These are phyloP conservation scores for Lutraria rhynchaena DNA, from an alignment of 1,140 invertebrate genomes.

Conservation along the genomic window DNA sequence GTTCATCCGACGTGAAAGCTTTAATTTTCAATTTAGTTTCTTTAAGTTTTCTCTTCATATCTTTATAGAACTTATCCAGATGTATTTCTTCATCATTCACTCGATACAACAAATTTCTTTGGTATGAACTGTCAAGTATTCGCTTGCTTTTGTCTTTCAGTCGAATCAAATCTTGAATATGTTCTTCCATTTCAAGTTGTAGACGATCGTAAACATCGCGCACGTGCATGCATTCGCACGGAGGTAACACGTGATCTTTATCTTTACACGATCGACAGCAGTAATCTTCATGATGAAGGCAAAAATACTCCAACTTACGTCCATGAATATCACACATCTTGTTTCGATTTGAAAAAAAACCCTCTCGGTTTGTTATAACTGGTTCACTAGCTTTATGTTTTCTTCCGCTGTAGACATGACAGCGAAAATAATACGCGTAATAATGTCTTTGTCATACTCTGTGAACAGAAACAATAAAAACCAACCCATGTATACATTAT, in stretches of 20 bases:
- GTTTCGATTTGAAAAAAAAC: neutral
- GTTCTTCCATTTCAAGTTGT: conserved; percentile 40
- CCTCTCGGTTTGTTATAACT: no score
- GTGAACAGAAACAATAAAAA: no score
- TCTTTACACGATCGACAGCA: conserved; percentile 29
- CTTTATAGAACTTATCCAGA: conserved; percentile 39
- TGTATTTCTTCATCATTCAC: conserved; percentile 47
- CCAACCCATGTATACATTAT: no score
- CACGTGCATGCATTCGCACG: conserved; percentile 48
- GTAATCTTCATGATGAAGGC: conserved; percentile 40
- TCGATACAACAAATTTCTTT: conserved; percentile 28
- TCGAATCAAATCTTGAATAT: conserved; percentile 26
- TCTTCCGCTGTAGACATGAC: no score
- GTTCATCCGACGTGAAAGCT: conserved; percentile 52
- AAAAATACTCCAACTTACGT: conserved; percentile 45
- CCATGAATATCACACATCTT: conserved; percentile 53
- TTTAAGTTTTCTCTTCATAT: conserved; percentile 48
- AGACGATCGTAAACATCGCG: conserved; percentile 41
- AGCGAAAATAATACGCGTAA: no score
- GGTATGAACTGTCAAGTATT: conserved; percentile 46
- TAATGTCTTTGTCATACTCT: no score
- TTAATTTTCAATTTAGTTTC: conserved; percentile 37
- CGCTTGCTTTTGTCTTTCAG: conserved; percentile 10
- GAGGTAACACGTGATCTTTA: conserved; percentile 25
- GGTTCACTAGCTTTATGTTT: no score